These are phyloP conservation scores for Equus przewalskii DNA, from an alignment of 2,113 vertebrate genomes.

Conservation along the genomic window DNA sequence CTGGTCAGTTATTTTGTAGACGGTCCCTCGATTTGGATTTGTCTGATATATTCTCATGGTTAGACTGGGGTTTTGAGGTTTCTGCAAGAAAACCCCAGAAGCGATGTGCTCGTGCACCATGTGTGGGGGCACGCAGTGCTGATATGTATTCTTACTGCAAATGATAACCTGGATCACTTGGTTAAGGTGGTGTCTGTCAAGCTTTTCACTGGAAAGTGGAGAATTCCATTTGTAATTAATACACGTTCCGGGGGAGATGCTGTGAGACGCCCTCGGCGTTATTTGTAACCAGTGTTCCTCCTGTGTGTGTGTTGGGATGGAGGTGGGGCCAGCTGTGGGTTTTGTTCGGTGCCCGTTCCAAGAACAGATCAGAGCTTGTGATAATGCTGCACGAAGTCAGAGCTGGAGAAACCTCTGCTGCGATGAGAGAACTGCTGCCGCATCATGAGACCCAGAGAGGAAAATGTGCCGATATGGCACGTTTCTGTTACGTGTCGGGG, in stretches of 20 bases:
- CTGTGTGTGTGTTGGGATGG: not conserved
- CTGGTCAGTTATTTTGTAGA: not conserved
- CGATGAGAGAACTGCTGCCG: too few species aligned
- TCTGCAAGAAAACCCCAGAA: not conserved
- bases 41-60: not conserved
- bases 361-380: not conserved
- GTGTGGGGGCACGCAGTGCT: accelerated
- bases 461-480: not conserved
- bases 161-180: not conserved
- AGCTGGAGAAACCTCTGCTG: not conserved
- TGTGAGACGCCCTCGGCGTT: not conserved
- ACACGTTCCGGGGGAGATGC: not conserved
- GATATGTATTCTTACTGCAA: not conserved
- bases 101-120: accelerated
- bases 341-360: not conserved
- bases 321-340: not conserved
- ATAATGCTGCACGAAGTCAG: accelerated
- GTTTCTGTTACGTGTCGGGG: not conserved
- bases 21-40: not conserved
- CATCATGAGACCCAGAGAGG: not conserved
- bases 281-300: not conserved
- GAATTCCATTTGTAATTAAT: not conserved
- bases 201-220: not conserved
- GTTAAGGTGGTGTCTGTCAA: not conserved
- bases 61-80: not conserved